Evolutionary conservation across 2,888 invertebrate species (phyloP), one percentile per base, ranked within the genome.

Genomic region (Campoplex capitator): DNA sequence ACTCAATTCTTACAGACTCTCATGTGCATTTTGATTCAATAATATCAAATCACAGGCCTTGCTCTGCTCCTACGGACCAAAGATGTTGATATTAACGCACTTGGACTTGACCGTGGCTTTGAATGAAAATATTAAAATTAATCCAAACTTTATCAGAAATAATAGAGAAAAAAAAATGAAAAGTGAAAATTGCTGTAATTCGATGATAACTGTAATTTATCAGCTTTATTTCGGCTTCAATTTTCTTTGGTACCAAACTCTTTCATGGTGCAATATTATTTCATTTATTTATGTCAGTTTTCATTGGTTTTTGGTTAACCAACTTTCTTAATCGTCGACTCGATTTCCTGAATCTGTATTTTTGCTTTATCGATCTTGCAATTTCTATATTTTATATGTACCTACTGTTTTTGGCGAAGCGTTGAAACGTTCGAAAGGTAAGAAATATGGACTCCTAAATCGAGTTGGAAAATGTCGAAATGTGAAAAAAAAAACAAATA

Each of bases 371-470:
- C 56, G 56, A 3, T 8, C 2, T 23, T 38, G 1, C 42, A 38
- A 38, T 9, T 48, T 45, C 7, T 28, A 3, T 42, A 1, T 13
- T 42, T 6, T 45, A 45, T 45, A 45, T 45, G 28, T 48, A 23
- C 23, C 45, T 28, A 28, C 23, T 23, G 45, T 35, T n/a, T 54
- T 74, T 28, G 58, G 16, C 16, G 32, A 32, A 51, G 32, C 45
- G 54, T 54, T 74, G 45, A 71, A 45, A 62, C 67, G 51, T 77
- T 76, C 13, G 9, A n/a, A 32, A n/a, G 48, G 48, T 54, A 68
- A 42, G 54, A 56, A 80, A 45, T 11, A n/a, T 73, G 35, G 8
- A 75, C 42, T 75, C 32, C 3, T 3, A 18, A 74, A 54, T 74
- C 38, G 54, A 56, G 23, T 56, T 67, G 56, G 45, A 32, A 45